These are phyloP conservation scores for Ceuthmochares aereus DNA, from an alignment of 2,113 vertebrate genomes.

Conservation along the genomic window DNA sequence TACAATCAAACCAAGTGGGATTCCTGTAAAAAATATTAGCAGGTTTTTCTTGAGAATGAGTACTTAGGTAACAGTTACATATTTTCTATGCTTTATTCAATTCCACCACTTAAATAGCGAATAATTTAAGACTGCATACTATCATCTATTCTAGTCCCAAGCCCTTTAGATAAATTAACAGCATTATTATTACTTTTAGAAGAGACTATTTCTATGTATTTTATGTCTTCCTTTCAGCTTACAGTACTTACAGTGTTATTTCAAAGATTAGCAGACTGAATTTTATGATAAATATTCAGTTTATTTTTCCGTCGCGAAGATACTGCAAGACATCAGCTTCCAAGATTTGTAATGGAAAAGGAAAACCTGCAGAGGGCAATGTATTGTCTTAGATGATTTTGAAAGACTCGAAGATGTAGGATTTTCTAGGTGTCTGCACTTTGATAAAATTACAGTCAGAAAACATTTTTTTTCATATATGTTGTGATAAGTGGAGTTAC, in stretches of 20 bases:
- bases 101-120: not conserved
- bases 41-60: not conserved
- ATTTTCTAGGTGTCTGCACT: not conserved
- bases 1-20: not conserved
- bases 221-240: not conserved
- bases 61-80: fast-evolving
- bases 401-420: not conserved
- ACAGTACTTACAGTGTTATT: not conserved
- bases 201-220: not conserved
- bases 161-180: not conserved
- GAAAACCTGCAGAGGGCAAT: slow-evolving; percentile 55
- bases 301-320: not conserved
- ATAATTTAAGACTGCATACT: not conserved
- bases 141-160: not conserved
- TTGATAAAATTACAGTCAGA: not conserved
- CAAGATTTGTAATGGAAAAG: not conserved
- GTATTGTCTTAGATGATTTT: not conserved
- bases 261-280: not conserved
- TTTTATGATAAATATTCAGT: not conserved
- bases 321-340: fast-evolving
- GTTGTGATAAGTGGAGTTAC: not conserved
- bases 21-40: not conserved
- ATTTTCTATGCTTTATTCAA: not conserved
- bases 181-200: not conserved
- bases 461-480: not conserved